These are phyloP conservation scores for Cebus imitator DNA, from an alignment of 2,113 vertebrate species.

Conservation along the genomic window DNA sequence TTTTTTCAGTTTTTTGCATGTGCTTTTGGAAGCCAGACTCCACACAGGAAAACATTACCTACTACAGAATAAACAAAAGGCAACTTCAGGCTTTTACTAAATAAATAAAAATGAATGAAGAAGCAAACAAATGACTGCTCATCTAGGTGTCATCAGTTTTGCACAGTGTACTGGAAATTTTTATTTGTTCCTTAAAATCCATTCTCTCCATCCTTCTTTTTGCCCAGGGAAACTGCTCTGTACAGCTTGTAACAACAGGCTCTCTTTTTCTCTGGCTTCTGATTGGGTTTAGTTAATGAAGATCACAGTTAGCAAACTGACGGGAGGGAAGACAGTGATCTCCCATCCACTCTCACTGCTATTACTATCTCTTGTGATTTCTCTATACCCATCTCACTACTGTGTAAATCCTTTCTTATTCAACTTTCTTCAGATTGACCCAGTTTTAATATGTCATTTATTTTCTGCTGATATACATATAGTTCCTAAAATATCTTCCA, in stretches of 20 bases:
- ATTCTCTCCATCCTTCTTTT: background rate
- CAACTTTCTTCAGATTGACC: background rate
- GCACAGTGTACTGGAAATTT: background rate
- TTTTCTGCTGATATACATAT: background rate
- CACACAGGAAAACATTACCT: background rate
- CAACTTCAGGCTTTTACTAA: background rate
- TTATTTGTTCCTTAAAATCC: background rate
- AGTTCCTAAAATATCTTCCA: background rate
- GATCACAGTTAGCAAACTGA: background rate
- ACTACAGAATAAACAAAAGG: background rate
- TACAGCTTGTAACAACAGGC: background rate
- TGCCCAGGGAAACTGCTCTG: background rate
- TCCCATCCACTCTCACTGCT: fast-evolving
- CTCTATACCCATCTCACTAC: background rate
- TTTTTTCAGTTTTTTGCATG: background rate
- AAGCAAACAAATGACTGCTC: background rate
- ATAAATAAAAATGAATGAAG: background rate
- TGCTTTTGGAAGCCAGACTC: background rate
- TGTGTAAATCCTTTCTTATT: background rate
- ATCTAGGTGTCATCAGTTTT: background rate
- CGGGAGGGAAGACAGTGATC: fast-evolving
- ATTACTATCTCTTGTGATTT: background rate
- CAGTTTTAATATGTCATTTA: background rate
- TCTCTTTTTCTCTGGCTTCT: background rate
- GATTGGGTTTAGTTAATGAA: background rate